Evolutionary conservation across 2,888 invertebrate species (phyloP), one percentile per base, ranked within the genome.

Genomic region (Lasioglossum figueresi): DNA sequence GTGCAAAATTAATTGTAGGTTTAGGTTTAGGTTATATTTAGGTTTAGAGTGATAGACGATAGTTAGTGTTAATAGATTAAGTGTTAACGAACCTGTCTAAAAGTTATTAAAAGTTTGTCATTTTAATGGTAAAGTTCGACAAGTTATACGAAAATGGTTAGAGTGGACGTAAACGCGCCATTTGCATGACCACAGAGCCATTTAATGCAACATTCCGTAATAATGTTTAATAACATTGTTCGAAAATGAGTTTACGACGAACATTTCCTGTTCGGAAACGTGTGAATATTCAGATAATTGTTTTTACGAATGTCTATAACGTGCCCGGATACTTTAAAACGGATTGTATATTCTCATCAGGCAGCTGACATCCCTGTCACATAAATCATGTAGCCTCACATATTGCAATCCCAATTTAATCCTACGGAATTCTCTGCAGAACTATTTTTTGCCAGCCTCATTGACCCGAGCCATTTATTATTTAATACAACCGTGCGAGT

Each of bases 351-450:
- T 85, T 76, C 83, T 76, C 75, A 79, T 80, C 76, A 80, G 73
- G 59, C 74, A 66, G 59, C 45, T 70, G 76, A 79, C 82, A 80
- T 68, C 34, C 34, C 70, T 37, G 78, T 52, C 80, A 4, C 45
- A 83, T 85, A 83, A 85, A 87, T 87, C 83, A 87, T 75, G 68
- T 48, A 59, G 27, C 56, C 37, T 66, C 80, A 4, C 85, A 40
- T 85, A 80, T 80, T 43, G 80, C 80, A 52, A 79, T 83, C 72
- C 83, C 68, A 80, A 87, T 87, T 87, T 85, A 85, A 87, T 87
- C 76, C 85, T 59, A 82, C 76, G 27, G 77, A 48, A 86, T 84
- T 72, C 76, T 85, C 86, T 56, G 80, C 82, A 77, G 74, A 78
- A 82, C 76, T 72, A 85, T 85, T 85, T 80, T 82, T 79, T 82